A percentile compares a stretch with the other conserved stretches of the same genome.
These are phyloP conservation scores for Drosophila nigricruria DNA, from an alignment of 2,888 invertebrate genomes.

Conservation along the genomic window DNA sequence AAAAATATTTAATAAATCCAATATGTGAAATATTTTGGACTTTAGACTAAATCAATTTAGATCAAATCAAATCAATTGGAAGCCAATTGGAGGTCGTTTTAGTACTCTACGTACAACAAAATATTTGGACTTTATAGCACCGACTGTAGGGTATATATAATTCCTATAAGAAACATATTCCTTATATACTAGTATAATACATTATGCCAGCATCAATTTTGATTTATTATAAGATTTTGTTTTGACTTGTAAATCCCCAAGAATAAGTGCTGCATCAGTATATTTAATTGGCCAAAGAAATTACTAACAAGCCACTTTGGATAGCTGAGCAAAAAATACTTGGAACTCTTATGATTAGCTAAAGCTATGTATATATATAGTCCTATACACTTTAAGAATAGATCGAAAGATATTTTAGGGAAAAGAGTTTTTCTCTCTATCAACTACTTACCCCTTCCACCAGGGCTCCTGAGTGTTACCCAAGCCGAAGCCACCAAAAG, in stretches of 20 bases:
- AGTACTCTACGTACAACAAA: no score
- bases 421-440: background rate
- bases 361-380: background rate
- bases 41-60: no score
- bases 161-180: background rate
- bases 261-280: background rate
- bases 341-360: background rate
- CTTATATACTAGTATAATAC: no score
- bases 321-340: background rate
- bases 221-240: background rate
- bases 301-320: background rate
- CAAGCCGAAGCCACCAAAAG: slow-evolving; percentile 83
- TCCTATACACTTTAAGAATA: background rate
- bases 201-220: background rate
- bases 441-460: slow-evolving; percentile 84
- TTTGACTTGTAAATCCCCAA: background rate
- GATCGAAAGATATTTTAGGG: background rate
- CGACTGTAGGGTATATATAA: background rate
- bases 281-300: background rate
- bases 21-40: no score
- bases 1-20: background rate
- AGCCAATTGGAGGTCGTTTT: background rate
- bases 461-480: slow-evolving; percentile 80
- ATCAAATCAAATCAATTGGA: background rate
- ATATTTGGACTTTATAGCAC: background rate